Evolutionary conservation across 2,888 invertebrate genomes (phyloP), one percentile per base, ranked within the genome.

Genomic region (Smittia aterrima): DNA sequence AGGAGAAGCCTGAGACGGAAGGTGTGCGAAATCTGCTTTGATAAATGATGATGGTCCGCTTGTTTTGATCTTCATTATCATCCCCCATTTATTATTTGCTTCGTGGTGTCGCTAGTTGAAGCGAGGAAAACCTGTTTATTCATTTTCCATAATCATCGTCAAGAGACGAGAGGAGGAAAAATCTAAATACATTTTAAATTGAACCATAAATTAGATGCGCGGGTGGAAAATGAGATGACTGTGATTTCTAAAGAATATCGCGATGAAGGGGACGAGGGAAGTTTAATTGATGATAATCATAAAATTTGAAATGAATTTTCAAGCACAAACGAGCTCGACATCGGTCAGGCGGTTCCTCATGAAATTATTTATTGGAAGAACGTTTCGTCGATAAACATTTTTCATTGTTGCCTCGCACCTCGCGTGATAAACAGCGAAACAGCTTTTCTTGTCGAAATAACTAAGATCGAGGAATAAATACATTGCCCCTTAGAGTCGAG

Each of bases 61-160:
- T 27, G 27, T 64, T 64, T 24, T 64, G 64, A 64, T 64, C 64
- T 64, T 27, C 13, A 64, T 64, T 64, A 64, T 64, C 64, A 64
- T 64, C 27, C 27, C 18, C 64, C 64, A 64, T 64, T 64, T 64
- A 64, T 64, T 24, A 64, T 27, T 18, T 27, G 4, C 18, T 24
- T n/a, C 64, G 16, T 27, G 64, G 58, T 64, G 24, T 64, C 20
- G 64, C 64, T 6, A 18, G 58, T 9, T n/a, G 18, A 58, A 9
- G 22, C 20, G 18, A 38, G 22, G 20, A 22, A 58, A 58, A 58
- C 58, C 58, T 58, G 58, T 58, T 58, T 58, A 58, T 22, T 58
- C 22, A 58, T 58, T 58, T 58, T 22, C 58, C 58, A 58, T 58
- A 58, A 58, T 58, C 58, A 58, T 58, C n/a, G n/a, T n/a, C n/a